Percentiles rank a stretch among this genome's conserved stretches.
Evolutionary conservation across 2,113 vertebrate genomes (phyloP).

Genomic region (Eulemur macaco): DNA sequence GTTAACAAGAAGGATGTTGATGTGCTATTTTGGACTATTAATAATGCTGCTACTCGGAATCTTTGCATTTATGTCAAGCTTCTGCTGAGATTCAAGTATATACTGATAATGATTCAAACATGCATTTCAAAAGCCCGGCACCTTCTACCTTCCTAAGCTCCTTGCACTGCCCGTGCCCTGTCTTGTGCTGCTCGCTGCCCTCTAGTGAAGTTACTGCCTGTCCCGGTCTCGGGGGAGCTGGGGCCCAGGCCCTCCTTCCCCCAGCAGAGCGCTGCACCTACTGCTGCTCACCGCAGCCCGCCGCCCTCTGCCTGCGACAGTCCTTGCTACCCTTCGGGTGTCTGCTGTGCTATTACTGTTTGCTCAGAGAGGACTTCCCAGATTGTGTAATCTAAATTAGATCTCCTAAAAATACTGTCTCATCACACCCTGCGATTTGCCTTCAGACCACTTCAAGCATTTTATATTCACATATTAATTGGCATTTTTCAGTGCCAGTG

Average conservation of each 20-base stretch:
- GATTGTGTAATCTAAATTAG: neutral
- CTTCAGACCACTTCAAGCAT: neutral
- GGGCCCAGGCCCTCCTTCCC: neutral
- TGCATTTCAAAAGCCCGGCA: neutral
- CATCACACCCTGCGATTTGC: neutral
- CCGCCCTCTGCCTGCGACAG: neutral
- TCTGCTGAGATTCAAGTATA: neutral
- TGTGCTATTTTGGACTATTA: neutral
- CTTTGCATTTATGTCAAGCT: neutral
- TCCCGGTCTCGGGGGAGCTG: neutral
- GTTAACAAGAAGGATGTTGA: neutral
- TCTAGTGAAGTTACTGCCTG: neutral
- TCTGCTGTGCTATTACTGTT: neutral
- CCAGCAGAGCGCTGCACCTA: neutral
- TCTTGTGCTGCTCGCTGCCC: neutral
- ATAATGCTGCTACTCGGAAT: neutral
- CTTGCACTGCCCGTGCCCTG: neutral
- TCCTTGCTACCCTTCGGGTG: accelerated
- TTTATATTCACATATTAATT: neutral
- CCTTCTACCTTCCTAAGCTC: neutral
- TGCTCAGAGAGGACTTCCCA: neutral
- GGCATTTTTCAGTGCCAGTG: neutral
- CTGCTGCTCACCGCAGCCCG: too few relatives aligned
- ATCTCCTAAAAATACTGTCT: neutral
- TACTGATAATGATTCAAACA: neutral